Evolutionary conservation across 2,113 vertebrate species (phyloP).

Genomic region (Galemys pyrenaicus): DNA sequence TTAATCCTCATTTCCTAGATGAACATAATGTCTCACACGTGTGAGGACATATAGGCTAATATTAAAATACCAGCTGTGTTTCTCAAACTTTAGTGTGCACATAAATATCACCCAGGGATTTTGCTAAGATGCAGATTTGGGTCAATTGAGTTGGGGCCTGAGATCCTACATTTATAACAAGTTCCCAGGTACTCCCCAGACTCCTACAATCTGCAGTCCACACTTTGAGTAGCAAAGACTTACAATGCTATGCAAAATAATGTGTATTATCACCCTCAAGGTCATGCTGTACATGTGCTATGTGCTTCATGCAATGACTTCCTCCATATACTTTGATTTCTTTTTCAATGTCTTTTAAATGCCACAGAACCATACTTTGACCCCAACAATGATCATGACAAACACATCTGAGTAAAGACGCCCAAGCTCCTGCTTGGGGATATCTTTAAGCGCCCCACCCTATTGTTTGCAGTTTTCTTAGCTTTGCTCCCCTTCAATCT

Average conservation of each 20-base stretch:
- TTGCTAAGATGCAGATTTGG: not conserved
- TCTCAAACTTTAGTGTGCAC: not conserved
- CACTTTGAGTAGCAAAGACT: not conserved
- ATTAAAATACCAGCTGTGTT: not conserved
- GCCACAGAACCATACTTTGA: not conserved
- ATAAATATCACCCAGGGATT: not conserved
- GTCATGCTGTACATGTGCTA: too few relatives aligned
- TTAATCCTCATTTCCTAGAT: not conserved
- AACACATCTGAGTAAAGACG: not conserved
- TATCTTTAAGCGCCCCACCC: not conserved
- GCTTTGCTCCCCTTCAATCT: slow-evolving; percentile 38
- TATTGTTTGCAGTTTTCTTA: not conserved
- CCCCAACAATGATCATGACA: not conserved
- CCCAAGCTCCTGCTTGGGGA: not conserved
- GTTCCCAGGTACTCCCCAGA: not conserved
- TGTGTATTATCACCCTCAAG: not conserved
- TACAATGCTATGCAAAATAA: not conserved
- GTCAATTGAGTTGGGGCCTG: not conserved
- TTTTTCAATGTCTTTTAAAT: slow-evolving; percentile 32
- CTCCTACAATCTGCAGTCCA: not conserved
- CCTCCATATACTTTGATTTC: not conserved
- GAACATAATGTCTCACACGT: not conserved
- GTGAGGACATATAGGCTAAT: not conserved
- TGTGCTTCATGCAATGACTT: not conserved
- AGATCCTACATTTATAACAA: not conserved